A percentile compares a stretch with the other conserved stretches of the same genome.
These are phyloP conservation scores for Plumapathes pennacea DNA, from an alignment of 92 coral and sea anemone genomes.

Conservation along the genomic window DNA sequence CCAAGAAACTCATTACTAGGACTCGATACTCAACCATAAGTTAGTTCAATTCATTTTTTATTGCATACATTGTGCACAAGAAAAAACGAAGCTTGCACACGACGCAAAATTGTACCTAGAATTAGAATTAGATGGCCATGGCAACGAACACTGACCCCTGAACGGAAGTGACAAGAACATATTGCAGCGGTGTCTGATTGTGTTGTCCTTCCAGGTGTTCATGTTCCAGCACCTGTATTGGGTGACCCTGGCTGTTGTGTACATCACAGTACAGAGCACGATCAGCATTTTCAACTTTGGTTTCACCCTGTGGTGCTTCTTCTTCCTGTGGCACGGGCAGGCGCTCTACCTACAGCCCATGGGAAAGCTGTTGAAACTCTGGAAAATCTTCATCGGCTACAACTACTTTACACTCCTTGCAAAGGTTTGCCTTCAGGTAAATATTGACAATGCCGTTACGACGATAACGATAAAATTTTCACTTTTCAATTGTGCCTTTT, in stretches of 20 bases:
- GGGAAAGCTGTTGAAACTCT: slow-evolving; percentile 69
- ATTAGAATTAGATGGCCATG: no score
- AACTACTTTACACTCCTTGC: slow-evolving; percentile 86
- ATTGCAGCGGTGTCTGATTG: not conserved
- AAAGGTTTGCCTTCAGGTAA: slow-evolving; percentile 95
- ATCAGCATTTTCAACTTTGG: slow-evolving; percentile 98
- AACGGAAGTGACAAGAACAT: no score
- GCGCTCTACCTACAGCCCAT: slow-evolving; percentile 91
- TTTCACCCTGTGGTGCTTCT: slow-evolving; percentile 91
- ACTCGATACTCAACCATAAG: no score
- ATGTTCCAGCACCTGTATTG: slow-evolving; percentile 96
- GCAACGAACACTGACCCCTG: no score
- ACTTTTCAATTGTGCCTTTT: no score
- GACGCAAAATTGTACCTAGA: no score
- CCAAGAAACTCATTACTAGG: no score
- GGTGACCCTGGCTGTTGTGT: slow-evolving; percentile 93
- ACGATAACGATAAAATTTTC: no score
- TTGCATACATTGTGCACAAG: no score
- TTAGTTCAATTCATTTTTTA: no score
- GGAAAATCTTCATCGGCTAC: slow-evolving; percentile 95
- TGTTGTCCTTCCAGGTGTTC: slow-evolving; percentile 54
- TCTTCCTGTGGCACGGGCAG: slow-evolving; percentile 99
- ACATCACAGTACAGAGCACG: slow-evolving; percentile 98
- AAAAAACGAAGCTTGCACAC: no score
- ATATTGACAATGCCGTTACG: no score